Percentiles rank a stretch among this genome's conserved stretches.
Evolutionary conservation across 2,113 vertebrate species (phyloP).

Genomic region (Macrotus californicus): DNA sequence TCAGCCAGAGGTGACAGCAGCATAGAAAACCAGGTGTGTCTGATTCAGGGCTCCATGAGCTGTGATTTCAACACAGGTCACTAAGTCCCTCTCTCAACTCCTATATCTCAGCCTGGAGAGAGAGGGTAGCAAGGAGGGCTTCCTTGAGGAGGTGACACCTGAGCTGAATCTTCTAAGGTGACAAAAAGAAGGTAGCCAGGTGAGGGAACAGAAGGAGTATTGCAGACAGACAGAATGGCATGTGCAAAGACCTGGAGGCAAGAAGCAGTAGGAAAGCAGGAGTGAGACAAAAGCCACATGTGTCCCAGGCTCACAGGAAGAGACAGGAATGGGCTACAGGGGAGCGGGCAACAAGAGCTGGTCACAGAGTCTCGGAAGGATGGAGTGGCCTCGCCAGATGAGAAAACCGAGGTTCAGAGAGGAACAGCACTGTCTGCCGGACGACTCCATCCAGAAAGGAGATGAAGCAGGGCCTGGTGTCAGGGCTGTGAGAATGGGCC

Average conservation of each 20-base stretch:
- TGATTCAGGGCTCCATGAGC: not conserved
- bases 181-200: not conserved
- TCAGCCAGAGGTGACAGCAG: not conserved
- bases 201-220: not conserved
- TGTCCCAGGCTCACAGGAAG: not conserved
- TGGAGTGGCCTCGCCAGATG: not conserved
- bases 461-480: not conserved
- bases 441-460: not conserved
- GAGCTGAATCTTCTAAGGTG: not conserved
- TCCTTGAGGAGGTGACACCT: not conserved
- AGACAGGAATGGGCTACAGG: not conserved
- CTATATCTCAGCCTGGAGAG: not conserved
- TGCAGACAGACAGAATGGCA: not conserved
- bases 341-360: not conserved
- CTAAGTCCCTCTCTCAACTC: not conserved
- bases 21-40: not conserved
- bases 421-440: not conserved
- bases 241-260: not conserved
- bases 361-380: not conserved
- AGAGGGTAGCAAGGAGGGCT: not conserved
- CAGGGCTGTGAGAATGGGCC: not conserved
- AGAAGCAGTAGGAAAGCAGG: not conserved
- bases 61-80: not conserved
- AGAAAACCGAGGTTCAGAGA: not conserved
- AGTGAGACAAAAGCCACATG: not conserved